Percentiles rank a stretch among this genome's conserved stretches.
Conservation (phyloP, 2,113 vertebrate species). For the Rhineura floridana region DNA sequence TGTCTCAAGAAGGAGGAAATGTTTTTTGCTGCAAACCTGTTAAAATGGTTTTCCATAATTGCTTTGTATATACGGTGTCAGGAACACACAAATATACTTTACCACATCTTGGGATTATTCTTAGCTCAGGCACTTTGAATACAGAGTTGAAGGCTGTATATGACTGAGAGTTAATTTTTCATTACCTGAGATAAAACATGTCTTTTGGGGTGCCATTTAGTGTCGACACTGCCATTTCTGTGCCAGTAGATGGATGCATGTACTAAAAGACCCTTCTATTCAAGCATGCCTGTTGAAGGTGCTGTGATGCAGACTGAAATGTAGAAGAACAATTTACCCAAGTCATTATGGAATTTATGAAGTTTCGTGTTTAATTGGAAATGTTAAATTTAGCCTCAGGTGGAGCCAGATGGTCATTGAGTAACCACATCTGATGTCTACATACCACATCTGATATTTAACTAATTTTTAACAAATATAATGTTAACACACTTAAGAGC, state of each 20-base stretch:
- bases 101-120: not conserved
- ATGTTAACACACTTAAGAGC: not conserved
- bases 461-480: not conserved
- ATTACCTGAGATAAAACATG: not conserved
- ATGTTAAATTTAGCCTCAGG: not conserved
- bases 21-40: not conserved
- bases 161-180: constrained; percentile 10
- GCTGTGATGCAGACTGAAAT: not conserved
- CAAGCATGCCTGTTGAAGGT: not conserved
- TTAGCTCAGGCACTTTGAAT: not conserved
- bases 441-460: not conserved
- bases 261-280: not conserved
- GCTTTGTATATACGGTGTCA: constrained; percentile 29
- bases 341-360: not conserved
- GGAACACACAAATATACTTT: constrained; percentile 14
- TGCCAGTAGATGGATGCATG: rapidly evolving
- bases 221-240: not conserved
- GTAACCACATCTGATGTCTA: not conserved
- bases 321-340: not conserved
- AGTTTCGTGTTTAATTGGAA: not conserved
- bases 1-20: constrained; percentile 23
- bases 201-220: constrained; percentile 2
- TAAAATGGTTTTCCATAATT: constrained; percentile 23
- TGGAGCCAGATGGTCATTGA: not conserved
- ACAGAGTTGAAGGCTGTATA: not conserved